phyloP scores from a whole-genome alignment of 2,888 invertebrate genomes.

The Diarsia brunnea region DNA sequence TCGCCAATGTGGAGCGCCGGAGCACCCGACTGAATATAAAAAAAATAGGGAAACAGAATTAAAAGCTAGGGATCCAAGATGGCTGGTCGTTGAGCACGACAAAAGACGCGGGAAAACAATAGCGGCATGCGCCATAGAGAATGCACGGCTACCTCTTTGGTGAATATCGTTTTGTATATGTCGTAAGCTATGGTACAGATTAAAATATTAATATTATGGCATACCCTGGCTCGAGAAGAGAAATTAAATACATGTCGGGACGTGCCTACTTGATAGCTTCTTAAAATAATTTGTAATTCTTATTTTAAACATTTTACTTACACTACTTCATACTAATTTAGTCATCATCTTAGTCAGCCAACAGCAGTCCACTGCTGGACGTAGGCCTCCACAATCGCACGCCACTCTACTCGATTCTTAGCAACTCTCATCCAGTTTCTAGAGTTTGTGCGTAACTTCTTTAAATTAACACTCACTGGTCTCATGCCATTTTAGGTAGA shows the following conservation, averaged over 20 bases:
- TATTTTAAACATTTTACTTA: too few species aligned
- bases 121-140: constrained; percentile 72
- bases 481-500: not conserved
- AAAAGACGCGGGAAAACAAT: constrained; percentile 83
- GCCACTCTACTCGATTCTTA: too few species aligned
- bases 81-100: constrained; percentile 74
- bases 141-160: constrained; percentile 71
- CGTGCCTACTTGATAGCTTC: not conserved
- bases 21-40: constrained; percentile 11
- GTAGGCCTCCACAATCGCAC: too few species aligned
- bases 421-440: not conserved
- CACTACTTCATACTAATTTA: too few species aligned
- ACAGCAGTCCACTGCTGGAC: too few species aligned
- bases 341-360: too few species aligned
- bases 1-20: not conserved
- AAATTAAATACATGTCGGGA: not conserved
- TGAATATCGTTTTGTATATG: constrained; percentile 56
- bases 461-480: not conserved
- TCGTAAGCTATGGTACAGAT: constrained; percentile 17
- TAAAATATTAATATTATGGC: constrained; percentile 11
- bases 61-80: constrained; percentile 68
- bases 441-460: not conserved
- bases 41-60: constrained; percentile 51
- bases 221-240: not conserved
- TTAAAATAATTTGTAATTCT: too few species aligned